These are phyloP conservation scores for Cecropterus lyciades DNA, from an alignment of 1,140 invertebrate species.

Conservation along the genomic window DNA sequence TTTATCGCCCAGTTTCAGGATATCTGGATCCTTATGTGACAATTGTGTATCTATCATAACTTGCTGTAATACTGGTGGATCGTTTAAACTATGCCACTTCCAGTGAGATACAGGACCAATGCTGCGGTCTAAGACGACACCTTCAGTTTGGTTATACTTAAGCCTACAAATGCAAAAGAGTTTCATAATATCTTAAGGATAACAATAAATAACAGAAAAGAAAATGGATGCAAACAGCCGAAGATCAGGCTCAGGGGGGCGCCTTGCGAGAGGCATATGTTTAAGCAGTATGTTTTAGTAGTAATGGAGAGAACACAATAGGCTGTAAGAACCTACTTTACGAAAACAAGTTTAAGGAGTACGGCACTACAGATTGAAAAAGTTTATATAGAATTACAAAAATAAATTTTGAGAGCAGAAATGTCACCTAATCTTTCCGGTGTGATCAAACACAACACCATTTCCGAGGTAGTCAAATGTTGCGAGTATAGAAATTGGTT, in stretches of 20 bases:
- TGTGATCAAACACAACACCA: conserved; percentile 73
- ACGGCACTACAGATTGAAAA: no score
- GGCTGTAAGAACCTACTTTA: no score
- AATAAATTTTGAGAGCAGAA: conserved; percentile 66
- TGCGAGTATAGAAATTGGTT: conserved; percentile 63
- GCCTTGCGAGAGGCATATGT: no score
- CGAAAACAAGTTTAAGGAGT: no score
- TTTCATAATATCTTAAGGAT: not conserved
- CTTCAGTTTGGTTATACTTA: conserved; percentile 79
- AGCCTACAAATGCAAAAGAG: conserved; percentile 49
- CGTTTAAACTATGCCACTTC: conserved; percentile 79
- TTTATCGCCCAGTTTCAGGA: conserved; percentile 56
- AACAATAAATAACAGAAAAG: no score
- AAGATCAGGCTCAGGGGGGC: no score
- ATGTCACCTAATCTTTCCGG: conserved; percentile 73
- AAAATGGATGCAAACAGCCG: no score
- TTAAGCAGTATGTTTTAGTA: no score
- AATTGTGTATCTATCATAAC: conserved; percentile 77
- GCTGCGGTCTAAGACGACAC: conserved; percentile 66
- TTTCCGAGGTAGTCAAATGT: conserved; percentile 76
- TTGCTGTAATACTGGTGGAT: conserved; percentile 74
- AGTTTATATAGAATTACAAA: no score
- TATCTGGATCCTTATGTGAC: conserved; percentile 69
- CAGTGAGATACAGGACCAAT: conserved; percentile 75
- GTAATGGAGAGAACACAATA: no score